A percentile compares a stretch with the other conserved stretches of the same genome.
phyloP scores from a whole-genome alignment of 2,797 vertebrate species.

The Halcyon smyrnensis region DNA sequence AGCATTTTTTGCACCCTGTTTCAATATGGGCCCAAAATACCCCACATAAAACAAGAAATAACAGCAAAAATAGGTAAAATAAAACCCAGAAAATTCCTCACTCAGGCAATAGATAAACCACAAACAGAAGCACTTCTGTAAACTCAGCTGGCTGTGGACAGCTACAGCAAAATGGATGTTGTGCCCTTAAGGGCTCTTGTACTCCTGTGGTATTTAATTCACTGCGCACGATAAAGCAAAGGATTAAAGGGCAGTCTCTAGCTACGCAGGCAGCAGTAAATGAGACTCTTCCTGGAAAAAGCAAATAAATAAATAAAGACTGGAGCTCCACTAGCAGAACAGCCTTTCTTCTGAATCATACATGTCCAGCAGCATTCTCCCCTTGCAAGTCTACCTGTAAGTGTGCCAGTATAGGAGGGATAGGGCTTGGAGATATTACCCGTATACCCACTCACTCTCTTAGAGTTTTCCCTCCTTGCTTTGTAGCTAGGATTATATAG shows the following conservation, averaged over 20 bases:
- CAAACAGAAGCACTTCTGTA: background rate
- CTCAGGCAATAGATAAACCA: background rate
- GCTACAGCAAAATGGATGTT: constrained; percentile 40
- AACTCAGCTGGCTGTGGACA: background rate
- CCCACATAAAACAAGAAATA: background rate
- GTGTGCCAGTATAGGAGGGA: background rate
- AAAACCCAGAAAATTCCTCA: background rate
- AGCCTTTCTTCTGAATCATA: background rate
- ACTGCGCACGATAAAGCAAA: background rate
- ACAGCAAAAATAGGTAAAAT: background rate
- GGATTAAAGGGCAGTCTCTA: constrained; percentile 39
- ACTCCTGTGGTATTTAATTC: constrained; percentile 41
- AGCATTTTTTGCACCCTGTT: background rate
- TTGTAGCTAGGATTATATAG: background rate
- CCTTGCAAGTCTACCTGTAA: background rate
- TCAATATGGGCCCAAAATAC: background rate
- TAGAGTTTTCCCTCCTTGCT: background rate
- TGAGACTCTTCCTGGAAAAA: background rate
- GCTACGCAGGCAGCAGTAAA: constrained; percentile 23
- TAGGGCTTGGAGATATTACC: background rate
- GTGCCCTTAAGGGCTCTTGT: constrained; percentile 36
- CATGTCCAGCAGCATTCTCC: background rate
- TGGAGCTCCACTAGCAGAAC: background rate
- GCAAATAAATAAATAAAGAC: constrained; percentile 26
- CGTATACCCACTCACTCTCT: background rate